Base-by-base conservation (phyloP, 92 coral and sea anemone species). In the Zoanthus sansibaricus region DNA sequence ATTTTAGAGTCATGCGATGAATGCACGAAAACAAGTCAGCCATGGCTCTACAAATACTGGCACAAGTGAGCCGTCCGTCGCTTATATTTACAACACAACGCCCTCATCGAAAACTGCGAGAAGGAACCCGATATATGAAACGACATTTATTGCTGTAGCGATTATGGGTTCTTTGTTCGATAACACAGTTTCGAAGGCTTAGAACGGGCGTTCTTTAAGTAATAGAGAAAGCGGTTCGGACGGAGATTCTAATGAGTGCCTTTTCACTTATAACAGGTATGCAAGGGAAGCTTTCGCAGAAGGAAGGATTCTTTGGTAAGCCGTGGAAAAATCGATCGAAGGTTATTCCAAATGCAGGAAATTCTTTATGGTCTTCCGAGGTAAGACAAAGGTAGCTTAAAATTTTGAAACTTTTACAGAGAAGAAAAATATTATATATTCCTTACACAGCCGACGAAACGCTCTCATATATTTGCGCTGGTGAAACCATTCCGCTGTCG, bases 271-370 rank as follows among this genome's bases (percentile, higher is more conserved):
- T 87, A 48, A 49, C 46, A 93, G 98, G 98, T 76, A 95, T 91
- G 94, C 98, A 93, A 77, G 92, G 92, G 37, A 95, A 95, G 82
- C 89, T 91, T 76, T 71, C 93, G 54, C 95, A 92, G 75, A 95
- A 93, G 92, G 98, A 95, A 89, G 82, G 73, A 86, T 93, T 95
- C 91, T 95, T 96, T 72, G 94, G 91, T 77, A 96, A 96, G 92
- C 90, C 98, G 74, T 97, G 99, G 99, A 89, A 94, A 82, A 97
- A 90, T 72, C 94, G 99, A 71, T 92, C 93, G 69, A 97, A 95
- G 90, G 95, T 95, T 72, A 94, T 95, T 54, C 89, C 99, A 9
- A 97, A 95, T 55, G 98, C 98, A 72, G 99, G 98, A 62, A 97
- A 90, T 76, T 93, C 99, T 33, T 91, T 92, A 15, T 97, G 99